These are phyloP conservation scores for Helicoverpa assulta DNA, from an alignment of 2,888 invertebrate species.

Conservation along the genomic window DNA sequence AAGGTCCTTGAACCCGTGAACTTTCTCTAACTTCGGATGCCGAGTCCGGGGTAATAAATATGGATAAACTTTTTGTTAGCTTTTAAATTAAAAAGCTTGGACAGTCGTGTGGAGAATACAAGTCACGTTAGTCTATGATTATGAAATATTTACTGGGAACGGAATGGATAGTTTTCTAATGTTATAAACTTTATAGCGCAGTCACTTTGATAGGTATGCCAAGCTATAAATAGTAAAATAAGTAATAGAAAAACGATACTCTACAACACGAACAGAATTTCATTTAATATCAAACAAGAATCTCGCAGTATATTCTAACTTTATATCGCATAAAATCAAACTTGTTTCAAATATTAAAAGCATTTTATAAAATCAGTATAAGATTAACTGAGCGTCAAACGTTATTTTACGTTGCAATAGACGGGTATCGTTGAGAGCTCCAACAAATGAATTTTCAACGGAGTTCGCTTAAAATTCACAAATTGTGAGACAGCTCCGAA, in stretches of 20 bases:
- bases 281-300: too few species aligned
- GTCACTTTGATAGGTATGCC: background rate
- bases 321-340: constrained; percentile 34
- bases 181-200: background rate
- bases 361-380: constrained; percentile 45
- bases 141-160: constrained; percentile 3
- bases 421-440: constrained; percentile 52
- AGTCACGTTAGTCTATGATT: constrained; percentile 25
- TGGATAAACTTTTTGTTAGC: constrained; percentile 70
- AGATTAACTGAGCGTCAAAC: constrained; percentile 27
- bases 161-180: background rate
- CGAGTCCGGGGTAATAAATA: constrained; percentile 76
- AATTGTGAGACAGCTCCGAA: constrained; percentile 57
- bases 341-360: constrained; percentile 11
- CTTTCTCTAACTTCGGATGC: constrained; percentile 75
- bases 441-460: constrained; percentile 67
- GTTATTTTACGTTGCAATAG: constrained; percentile 37
- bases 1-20: constrained; percentile 80
- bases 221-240: constrained; percentile 8
- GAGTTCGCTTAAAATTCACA: constrained; percentile 66
- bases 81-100: constrained; percentile 56
- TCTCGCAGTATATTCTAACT: background rate
- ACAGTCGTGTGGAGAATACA: constrained; percentile 27
- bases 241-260: too few species aligned
- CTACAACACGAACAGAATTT: too few species aligned